A percentile compares a stretch with the other conserved stretches of the same genome.
Evolutionary conservation across 2,113 vertebrate species (phyloP).

Genomic region (Poecile atricapillus): DNA sequence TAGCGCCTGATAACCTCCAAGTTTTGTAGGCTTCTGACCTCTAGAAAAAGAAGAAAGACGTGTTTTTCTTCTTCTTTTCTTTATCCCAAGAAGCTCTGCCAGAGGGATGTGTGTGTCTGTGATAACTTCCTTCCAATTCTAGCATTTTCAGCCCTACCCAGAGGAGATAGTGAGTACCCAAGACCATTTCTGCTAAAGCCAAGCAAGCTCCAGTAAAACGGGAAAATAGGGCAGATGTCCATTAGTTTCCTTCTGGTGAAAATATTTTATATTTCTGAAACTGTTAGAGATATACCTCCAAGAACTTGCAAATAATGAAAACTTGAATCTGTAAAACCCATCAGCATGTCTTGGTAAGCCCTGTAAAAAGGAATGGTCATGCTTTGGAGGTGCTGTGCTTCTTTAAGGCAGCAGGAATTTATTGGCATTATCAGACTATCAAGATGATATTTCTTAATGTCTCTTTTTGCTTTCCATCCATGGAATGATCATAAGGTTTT

Average conservation of each 20-base stretch:
- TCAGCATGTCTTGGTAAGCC: not conserved
- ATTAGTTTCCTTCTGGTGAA: not conserved
- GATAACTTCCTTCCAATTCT: not conserved
- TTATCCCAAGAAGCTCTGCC: not conserved
- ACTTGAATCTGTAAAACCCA: not conserved
- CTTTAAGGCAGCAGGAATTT: not conserved
- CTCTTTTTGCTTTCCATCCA: not conserved
- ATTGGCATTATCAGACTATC: not conserved
- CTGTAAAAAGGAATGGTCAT: rapidly evolving
- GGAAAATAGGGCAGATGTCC: not conserved
- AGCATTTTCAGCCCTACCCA: not conserved
- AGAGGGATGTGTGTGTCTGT: not conserved
- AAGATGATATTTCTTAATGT: not conserved
- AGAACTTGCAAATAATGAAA: not conserved
- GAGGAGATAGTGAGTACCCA: not conserved
- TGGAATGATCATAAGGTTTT: not conserved
- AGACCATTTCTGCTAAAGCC: not conserved
- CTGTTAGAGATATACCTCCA: rapidly evolving
- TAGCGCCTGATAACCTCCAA: not conserved
- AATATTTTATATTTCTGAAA: not conserved
- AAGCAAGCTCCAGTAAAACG: not conserved
- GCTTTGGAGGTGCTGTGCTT: not conserved
- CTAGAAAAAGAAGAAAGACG: not conserved
- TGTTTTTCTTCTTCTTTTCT: not conserved
- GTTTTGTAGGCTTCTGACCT: not conserved